Evolutionary conservation across 2,797 vertebrate species (phyloP), one percentile per base, ranked within the genome.

Genomic region (Aphelocoma californica): DNA sequence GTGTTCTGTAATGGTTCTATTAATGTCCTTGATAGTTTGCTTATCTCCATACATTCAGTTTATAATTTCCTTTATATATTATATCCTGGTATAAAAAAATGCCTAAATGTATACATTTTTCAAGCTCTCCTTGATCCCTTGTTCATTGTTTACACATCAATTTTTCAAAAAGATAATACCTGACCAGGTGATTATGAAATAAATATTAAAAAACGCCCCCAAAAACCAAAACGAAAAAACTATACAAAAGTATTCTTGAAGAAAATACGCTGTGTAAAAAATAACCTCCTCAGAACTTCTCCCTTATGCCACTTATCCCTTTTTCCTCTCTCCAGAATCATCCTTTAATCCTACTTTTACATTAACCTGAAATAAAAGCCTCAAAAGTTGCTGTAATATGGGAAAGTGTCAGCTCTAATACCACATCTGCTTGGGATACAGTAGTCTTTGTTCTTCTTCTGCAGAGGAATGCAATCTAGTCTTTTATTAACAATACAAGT

Each of bases 401-500:
- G 47, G 28, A 74, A 87, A 83, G 20, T 71, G 53, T 81, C 72
- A 78, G 34, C 34, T 88, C 32, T 78, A 88, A 75, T 38, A 90
- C 61, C 14, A 32, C 17, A 74, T 78, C 45, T 93, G 36, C 32
- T 72, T 90, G 50, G n/a, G 38, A 61, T 40, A 58, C 5, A 57
- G 32, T 14, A 84, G 29, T 26, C 34, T 92, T 45, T 44, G 31
- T 56, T 60, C n/a, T 32, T 71, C 26, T 67, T 81, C 40, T 40
- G 40, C 19, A 75, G 58, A 84, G 71, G 42, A 88, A 65, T 69
- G 21, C 44, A 62, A 82, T 70, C 42, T 87, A 79, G n/a, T 45
- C 18, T 86, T 93, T 90, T 90, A 90, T 84, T 92, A 88, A 84
- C 79, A 88, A 86, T 58, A 75, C 15, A 78, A 72, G 34, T 67